Base-by-base conservation (phyloP, 1,140 invertebrate species). In the Tetramorium alpestre region DNA sequence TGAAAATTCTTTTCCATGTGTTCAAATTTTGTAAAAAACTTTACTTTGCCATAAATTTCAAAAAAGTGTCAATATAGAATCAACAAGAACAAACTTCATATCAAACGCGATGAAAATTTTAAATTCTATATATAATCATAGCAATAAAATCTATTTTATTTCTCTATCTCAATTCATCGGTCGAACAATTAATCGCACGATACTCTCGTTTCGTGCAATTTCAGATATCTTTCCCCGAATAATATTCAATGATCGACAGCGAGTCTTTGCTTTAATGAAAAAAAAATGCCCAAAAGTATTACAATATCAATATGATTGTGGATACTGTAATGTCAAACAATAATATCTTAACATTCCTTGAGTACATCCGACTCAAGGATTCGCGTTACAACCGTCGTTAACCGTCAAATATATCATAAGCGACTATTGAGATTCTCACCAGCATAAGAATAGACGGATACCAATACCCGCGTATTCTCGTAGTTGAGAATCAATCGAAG, bases 401-500 rank as follows among this genome's bases (percentile, higher is more conserved):
- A n/a, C 10, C 22, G 1, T 11, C 22, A 10, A n/a, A 58, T 62
- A 13, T 44, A 64, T 11, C 75, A 47, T 49, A 25, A 65, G n/a
- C 25, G 58, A 78, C 60, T 38, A 65, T 44, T 11, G 41, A 6
- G 18, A 65, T 60, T 54, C 51, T 54, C 25, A 78, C 41, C 47
- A 10, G 38, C 18, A 5, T 47, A 41, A 65, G 25, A 47, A 33
- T 28, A 47, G 8, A 4, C 18, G 44, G 44, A 65, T 54, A 41
- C 13, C 44, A 22, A 38, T 67, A 67, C 5, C n/a, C 25, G 49
- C 22, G 72, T 38, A 33, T 13, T 38, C 28, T 56, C 78, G 13
- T 73, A 47, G 16, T 25, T 44, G 28, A 81, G 51, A 41, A 56
- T n/a, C 49, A 44, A 54, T 73, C 80, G 13, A 82, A 73, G 22